phyloP scores from a whole-genome alignment of 1,140 invertebrate species.

The Cotesia glomerata region DNA sequence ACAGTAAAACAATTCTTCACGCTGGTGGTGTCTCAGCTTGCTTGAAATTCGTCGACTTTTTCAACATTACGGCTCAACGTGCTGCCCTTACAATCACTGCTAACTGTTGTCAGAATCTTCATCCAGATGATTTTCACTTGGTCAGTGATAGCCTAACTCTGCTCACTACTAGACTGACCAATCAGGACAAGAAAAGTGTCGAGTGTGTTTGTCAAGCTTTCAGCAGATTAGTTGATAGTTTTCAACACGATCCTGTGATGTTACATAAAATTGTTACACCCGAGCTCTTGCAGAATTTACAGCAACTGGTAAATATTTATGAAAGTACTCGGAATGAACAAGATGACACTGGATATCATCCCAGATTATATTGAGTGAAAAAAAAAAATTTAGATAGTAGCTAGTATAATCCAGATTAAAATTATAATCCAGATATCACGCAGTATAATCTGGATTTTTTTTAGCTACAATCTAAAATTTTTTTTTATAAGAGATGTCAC shows the following conservation, averaged over 20 bases:
- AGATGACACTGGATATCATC: too few relatives aligned
- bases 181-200: conserved; percentile 97
- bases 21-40: conserved; percentile 93
- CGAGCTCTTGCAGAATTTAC: conserved; percentile 89
- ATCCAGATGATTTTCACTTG: conserved; percentile 91
- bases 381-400: too few relatives aligned
- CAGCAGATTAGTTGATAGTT: conserved; percentile 94
- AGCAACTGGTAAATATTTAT: conserved; percentile 76
- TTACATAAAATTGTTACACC: conserved; percentile 95
- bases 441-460: too few relatives aligned
- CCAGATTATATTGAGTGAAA: too few relatives aligned
- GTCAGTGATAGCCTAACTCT: conserved; percentile 87
- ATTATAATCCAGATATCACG: too few relatives aligned
- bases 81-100: conserved; percentile 94
- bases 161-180: conserved; percentile 84
- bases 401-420: too few relatives aligned
- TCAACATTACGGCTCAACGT: conserved; percentile 94
- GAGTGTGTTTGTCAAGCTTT: conserved; percentile 97
- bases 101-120: conserved; percentile 95
- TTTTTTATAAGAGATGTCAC: too few relatives aligned
- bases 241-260: conserved; percentile 88
- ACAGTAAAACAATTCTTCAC: conserved; percentile 95
- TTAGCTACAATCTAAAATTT: too few relatives aligned
- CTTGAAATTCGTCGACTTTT: conserved; percentile 96
- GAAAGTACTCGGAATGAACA: too few relatives aligned